A percentile compares a stretch with the other conserved stretches of the same genome.
Conservation (phyloP, 2,113 vertebrate species). For the Glareola pratincola region DNA sequence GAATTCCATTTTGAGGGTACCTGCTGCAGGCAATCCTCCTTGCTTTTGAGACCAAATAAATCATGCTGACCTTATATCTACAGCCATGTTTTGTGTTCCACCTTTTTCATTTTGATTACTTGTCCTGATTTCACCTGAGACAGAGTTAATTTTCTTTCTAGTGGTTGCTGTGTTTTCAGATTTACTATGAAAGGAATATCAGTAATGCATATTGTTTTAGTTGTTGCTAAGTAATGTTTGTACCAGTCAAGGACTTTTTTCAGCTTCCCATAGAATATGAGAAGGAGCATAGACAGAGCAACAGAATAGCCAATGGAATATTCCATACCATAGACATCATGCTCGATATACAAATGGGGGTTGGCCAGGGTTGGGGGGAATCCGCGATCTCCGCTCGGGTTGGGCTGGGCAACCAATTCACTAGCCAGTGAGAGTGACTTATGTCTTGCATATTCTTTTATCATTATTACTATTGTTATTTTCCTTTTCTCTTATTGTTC, state of each 20-base stretch:
- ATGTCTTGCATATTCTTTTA: not conserved
- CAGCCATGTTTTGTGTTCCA: not conserved
- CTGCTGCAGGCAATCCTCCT: not conserved
- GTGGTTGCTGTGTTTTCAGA: not conserved
- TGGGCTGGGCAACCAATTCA: not conserved
- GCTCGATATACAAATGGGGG: not conserved
- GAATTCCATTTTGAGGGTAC: not conserved
- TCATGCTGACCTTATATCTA: not conserved
- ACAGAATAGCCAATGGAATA: not conserved
- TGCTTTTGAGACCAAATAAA: not conserved
- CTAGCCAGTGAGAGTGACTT: not conserved
- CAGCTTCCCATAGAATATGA: not conserved
- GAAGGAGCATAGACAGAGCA: not conserved
- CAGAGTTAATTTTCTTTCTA: not conserved
- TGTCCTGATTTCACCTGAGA: not conserved
- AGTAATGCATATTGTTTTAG: not conserved
- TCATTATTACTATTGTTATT: not conserved
- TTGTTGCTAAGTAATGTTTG: not conserved
- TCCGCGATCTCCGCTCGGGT: not conserved
- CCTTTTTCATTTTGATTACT: not conserved
- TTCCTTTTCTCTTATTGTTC: not conserved
- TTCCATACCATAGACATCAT: not conserved
- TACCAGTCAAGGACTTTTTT: not conserved
- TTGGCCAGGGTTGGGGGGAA: not conserved
- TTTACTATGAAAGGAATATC: not conserved